These are phyloP conservation scores for Plumapathes pennacea DNA, from an alignment of 92 coral and sea anemone genomes.

Conservation along the genomic window DNA sequence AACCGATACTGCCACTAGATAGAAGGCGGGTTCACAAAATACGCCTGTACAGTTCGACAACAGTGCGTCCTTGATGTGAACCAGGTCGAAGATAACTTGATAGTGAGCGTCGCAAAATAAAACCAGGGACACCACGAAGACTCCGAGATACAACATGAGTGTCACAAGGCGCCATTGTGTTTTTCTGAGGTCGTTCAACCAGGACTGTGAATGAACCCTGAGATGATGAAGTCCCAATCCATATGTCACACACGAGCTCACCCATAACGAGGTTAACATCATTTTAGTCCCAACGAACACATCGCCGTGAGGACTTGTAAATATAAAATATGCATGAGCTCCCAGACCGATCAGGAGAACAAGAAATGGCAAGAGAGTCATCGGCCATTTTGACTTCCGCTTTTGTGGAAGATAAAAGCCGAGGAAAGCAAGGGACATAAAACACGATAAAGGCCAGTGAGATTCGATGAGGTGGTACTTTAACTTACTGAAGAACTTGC, in stretches of 20 bases:
- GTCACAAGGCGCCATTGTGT: constrained; percentile 27
- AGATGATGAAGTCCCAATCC: constrained; percentile 35
- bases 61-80: constrained; percentile 35
- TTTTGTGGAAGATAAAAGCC: constrained; percentile 54
- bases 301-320: constrained; percentile 10
- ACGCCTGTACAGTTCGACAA: constrained; percentile 17
- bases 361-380: constrained; percentile 28
- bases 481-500: background rate
- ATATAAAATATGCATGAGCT: constrained; percentile 42
- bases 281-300: constrained; percentile 51
- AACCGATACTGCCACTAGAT: constrained; percentile 27
- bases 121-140: constrained; percentile 39
- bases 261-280: constrained; percentile 46
- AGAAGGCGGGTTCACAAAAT: constrained; percentile 35
- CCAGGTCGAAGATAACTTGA: constrained; percentile 57
- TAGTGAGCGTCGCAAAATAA: constrained; percentile 49
- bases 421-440: constrained; percentile 33
- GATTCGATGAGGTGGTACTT: constrained; percentile 13
- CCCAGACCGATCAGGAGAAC: constrained; percentile 43
- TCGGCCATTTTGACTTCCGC: constrained; percentile 48
- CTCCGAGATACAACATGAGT: constrained; percentile 24
- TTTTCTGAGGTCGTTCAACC: constrained; percentile 23
- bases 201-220: constrained; percentile 23
- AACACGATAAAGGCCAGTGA: constrained; percentile 44
- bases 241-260: constrained; percentile 33